A percentile compares a stretch with the other conserved stretches of the same genome.
phyloP scores from a whole-genome alignment of 2,888 invertebrate species.

The Clusia tigrina region DNA sequence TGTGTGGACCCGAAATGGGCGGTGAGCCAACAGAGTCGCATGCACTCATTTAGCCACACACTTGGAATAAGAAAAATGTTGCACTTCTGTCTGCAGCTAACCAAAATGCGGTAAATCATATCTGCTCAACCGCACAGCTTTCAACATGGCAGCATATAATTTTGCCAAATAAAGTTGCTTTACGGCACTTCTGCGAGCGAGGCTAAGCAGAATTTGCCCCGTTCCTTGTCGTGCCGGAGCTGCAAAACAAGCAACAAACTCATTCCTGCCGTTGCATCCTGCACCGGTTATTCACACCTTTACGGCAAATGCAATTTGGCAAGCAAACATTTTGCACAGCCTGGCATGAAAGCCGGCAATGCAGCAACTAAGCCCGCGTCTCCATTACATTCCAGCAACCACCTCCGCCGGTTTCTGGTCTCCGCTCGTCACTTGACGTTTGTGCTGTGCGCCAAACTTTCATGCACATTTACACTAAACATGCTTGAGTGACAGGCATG shows the following conservation, averaged over 20 bases:
- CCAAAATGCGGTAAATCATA: not conserved
- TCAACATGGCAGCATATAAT: not conserved
- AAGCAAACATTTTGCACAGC: slow-evolving; percentile 18
- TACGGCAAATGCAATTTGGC: slow-evolving; percentile 20
- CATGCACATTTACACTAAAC: slow-evolving; percentile 3
- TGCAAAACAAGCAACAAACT: not conserved
- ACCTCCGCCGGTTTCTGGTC: not conserved
- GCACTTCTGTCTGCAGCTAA: not conserved
- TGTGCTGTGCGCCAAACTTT: too few relatives aligned
- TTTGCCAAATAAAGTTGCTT: not conserved
- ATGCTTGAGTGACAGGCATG: not conserved
- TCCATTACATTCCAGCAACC: not conserved
- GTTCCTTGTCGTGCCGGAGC: too few relatives aligned
- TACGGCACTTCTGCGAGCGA: too few relatives aligned
- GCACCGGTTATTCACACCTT: slow-evolving; percentile 52
- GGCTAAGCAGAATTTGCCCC: too few relatives aligned
- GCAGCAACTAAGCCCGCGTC: not conserved
- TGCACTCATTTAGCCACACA: too few relatives aligned
- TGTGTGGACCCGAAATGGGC: too few relatives aligned
- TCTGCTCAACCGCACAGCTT: not conserved
- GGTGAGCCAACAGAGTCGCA: too few relatives aligned
- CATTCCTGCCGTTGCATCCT: not conserved
- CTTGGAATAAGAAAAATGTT: not conserved
- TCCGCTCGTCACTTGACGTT: too few relatives aligned
- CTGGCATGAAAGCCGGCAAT: too few relatives aligned